phyloP scores from a whole-genome alignment of 1,140 invertebrate genomes.

The Drosophila kanapiae region DNA sequence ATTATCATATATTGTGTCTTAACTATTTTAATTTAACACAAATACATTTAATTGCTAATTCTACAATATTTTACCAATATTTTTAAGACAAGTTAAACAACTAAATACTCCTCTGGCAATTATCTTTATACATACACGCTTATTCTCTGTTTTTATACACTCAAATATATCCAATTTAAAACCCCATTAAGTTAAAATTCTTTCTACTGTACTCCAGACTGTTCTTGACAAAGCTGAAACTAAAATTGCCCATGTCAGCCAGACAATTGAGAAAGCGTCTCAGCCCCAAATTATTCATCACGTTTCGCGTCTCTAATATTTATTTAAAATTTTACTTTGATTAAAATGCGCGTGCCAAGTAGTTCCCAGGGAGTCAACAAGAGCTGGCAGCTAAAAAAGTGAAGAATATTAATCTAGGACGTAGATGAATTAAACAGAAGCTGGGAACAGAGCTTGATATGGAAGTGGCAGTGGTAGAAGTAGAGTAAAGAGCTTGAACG shows the following conservation, averaged over 20 bases:
- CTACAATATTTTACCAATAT: too few relatives aligned
- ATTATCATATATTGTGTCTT: too few relatives aligned
- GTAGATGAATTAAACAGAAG: slow-evolving; percentile 70
- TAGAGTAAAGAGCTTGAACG: slow-evolving; percentile 24
- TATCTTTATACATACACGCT: too few relatives aligned
- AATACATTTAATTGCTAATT: too few relatives aligned
- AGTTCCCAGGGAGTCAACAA: slow-evolving; percentile 51
- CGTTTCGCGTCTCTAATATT: slow-evolving; percentile 63
- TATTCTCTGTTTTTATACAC: too few relatives aligned
- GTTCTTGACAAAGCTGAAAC: slow-evolving; percentile 38
- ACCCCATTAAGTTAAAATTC: neutral
- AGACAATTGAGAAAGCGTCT: slow-evolving; percentile 51
- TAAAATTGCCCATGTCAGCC: slow-evolving; percentile 61
- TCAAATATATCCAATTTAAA: neutral
- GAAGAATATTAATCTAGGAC: slow-evolving; percentile 44
- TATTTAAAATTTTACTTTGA: slow-evolving; percentile 81
- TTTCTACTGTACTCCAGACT: neutral
- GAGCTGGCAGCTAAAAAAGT: slow-evolving; percentile 16
- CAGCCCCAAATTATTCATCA: slow-evolving; percentile 68
- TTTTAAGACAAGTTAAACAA: neutral
- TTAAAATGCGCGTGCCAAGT: slow-evolving; percentile 71
- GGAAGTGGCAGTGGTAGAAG: neutral
- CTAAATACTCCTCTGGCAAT: neutral
- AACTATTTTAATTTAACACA: too few relatives aligned
- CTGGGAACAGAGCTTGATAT: slow-evolving; percentile 2